Evolutionary conservation across 2,888 invertebrate genomes (phyloP).

Genomic region (Lasioglossum malachurum): DNA sequence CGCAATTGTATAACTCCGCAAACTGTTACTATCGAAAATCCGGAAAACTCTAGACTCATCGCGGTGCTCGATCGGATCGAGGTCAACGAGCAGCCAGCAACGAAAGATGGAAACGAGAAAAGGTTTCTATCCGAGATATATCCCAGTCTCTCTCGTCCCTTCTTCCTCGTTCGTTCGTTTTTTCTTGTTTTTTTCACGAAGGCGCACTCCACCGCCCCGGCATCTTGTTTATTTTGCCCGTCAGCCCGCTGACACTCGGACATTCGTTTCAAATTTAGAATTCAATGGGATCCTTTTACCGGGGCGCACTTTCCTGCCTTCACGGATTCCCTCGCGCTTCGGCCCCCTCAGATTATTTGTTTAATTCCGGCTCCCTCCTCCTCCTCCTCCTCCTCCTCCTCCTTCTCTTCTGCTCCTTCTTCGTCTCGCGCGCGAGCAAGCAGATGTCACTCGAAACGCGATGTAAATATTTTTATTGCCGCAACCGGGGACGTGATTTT

Average conservation of each 20-base stretch:
- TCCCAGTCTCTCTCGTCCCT: slow-evolving; percentile 32
- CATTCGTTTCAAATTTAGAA: slow-evolving; percentile 84
- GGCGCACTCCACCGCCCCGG: slow-evolving; percentile 63
- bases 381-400: slow-evolving; percentile 47
- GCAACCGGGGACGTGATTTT: slow-evolving; percentile 16
- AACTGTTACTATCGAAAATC: no score
- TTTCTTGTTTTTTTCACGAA: slow-evolving; percentile 26
- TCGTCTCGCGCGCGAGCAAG: neutral
- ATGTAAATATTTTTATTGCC: slow-evolving; percentile 58
- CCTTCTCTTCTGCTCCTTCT: neutral
- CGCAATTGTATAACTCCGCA: neutral
- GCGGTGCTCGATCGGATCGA: slow-evolving; percentile 5
- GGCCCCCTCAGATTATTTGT: slow-evolving; percentile 79
- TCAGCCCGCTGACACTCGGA: slow-evolving; percentile 82
- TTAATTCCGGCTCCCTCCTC: slow-evolving; percentile 79
- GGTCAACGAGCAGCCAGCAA: slow-evolving; percentile 51
- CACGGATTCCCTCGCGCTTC: slow-evolving; percentile 78
- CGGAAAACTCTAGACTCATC: no score
- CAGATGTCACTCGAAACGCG: slow-evolving; percentile 47
- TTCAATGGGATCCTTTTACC: slow-evolving; percentile 85
- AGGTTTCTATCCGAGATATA: neutral
- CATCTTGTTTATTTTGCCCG: slow-evolving; percentile 84
- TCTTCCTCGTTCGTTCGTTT: slow-evolving; percentile 15
- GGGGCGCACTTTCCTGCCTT: slow-evolving; percentile 78
- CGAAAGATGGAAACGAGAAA: slow-evolving; percentile 44